Evolutionary conservation across 2,113 vertebrate species (phyloP), one percentile per base, ranked within the genome.

Genomic region (Rafetus swinhoei): DNA sequence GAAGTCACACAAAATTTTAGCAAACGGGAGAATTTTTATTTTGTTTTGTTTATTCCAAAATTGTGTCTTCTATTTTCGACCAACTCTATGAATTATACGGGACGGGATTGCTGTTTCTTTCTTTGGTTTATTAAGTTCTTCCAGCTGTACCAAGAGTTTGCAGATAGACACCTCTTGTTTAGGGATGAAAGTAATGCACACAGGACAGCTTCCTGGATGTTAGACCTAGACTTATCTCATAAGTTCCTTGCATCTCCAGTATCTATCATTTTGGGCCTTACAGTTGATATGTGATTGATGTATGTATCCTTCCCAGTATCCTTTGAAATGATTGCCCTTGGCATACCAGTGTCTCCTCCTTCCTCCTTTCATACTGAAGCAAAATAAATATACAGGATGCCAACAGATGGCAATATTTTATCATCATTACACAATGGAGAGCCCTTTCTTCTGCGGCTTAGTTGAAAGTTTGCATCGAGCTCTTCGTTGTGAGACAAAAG

Each of bases 321-420:
- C 21, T 87, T 91, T 65, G 87, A 86, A 72, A 88, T 59, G 0
- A 25, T 13, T 81, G 12, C 15, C 8, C 1, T 35, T 81, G 62
- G 0, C 32, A 7, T 54, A 39, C 22, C 84, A 45, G 8, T 35
- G 5, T 10, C 14, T 6, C 32, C 9, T 80, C 82, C 79, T 60
- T 94, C 65, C 81, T 85, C 53, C 93, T 84, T 9, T 86, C 59
- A n/a, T 54, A 86, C 90, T 93, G 85, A 25, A 86, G 91, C 81
- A 86, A 84, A 92, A 88, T 25, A 85, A 77, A 0, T 6, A 12
- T 1, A 5, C 9, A 35, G 94, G 89, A 91, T 97, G 97, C 97
- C 97, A 98, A 98, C 97, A 98, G 97, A 98, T 98, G 98, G 97
- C 97, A 98, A 98, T 96, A 97, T 98, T 98, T 98, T 98, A 93